Percentiles rank a stretch among this genome's conserved stretches.
Conservation (phyloP, 2,113 vertebrate species). For the Marmota monax region DNA sequence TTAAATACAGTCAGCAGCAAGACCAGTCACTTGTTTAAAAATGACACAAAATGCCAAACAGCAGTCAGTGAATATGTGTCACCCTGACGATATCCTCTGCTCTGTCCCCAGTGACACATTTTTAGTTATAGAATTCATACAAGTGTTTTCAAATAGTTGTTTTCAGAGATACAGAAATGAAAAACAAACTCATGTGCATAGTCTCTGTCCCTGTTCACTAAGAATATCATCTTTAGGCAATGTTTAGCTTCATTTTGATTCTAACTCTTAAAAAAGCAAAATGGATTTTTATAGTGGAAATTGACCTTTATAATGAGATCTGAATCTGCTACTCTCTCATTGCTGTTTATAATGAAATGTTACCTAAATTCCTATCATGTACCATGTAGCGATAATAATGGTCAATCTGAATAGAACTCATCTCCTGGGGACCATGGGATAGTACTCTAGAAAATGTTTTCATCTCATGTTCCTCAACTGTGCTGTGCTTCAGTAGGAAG, state of each 20-base stretch:
- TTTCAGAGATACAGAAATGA: not conserved
- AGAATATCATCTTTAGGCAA: not conserved
- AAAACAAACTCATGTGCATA: not conserved
- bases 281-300: conserved; percentile 57
- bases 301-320: conserved; percentile 38
- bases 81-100: not conserved
- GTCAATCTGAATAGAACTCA: not conserved
- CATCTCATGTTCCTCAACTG: not conserved
- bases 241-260: conserved; percentile 53
- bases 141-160: not conserved
- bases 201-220: rapidly evolving
- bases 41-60: conserved; percentile 37
- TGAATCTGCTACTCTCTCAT: not conserved
- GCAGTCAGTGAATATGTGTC: not conserved
- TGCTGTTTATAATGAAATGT: conserved; percentile 54
- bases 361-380: conserved; percentile 5
- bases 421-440: conserved; percentile 64
- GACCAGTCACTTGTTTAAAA: not conserved
- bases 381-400: not conserved
- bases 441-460: conserved; percentile 49
- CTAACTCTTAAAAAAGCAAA: conserved; percentile 43
- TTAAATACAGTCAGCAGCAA: not conserved
- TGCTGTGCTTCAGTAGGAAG: not conserved
- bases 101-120: not conserved
- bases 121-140: conserved; percentile 2